Base-by-base conservation (phyloP, 1,140 invertebrate species). In the Euwallacea fornicatus region DNA sequence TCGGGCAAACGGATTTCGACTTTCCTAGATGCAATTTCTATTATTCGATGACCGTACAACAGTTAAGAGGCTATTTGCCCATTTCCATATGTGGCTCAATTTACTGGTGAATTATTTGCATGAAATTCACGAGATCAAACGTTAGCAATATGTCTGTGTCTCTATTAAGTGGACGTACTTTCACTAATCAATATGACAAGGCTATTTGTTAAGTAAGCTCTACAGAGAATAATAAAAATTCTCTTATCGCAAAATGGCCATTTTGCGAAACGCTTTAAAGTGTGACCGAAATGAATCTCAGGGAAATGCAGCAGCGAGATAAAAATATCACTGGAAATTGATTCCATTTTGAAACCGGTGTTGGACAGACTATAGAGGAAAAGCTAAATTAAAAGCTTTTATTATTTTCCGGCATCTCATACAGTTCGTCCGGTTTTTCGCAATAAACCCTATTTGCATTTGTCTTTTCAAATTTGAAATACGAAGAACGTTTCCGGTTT, bases 11-110 rank as follows among this genome's bases (percentile, higher is more conserved):
- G 61, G 42, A 46, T 63, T 63, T 33, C 47, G 65, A 66, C 54
- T 66, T 66, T 66, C 53, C 54, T n/a, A 58, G 54, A 66, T 58
- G 50, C 65, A 55, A 66, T 66, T 66, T 66, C 53, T 66, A 66
- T 66, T 66, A 66, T 66, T 66, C 65, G 61, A 63, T 63, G 21
- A 33, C 21, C 21, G 61, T 63, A 63, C 42, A 63, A 47, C 43
- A 16, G 44, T 15, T 63, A 58, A 61, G 42, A n/a, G 59, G 59
- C 11, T 43, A 61, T 61, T 61, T 61, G 59, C 8, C 33, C 42
- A 43, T 61, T 61, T 61, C 42, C 21, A 61, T 61, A 61, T 33
- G 21, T 33, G 21, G 46, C 9, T 10, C 9, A 50, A 50, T 13
- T 50, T 13, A 11, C 9, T 11, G 13, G 46, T 50, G 46, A 50